A percentile compares a stretch with the other conserved stretches of the same genome.
phyloP scores from a whole-genome alignment of 2,888 invertebrate species.

The Nematopogon swammerdamellus region DNA sequence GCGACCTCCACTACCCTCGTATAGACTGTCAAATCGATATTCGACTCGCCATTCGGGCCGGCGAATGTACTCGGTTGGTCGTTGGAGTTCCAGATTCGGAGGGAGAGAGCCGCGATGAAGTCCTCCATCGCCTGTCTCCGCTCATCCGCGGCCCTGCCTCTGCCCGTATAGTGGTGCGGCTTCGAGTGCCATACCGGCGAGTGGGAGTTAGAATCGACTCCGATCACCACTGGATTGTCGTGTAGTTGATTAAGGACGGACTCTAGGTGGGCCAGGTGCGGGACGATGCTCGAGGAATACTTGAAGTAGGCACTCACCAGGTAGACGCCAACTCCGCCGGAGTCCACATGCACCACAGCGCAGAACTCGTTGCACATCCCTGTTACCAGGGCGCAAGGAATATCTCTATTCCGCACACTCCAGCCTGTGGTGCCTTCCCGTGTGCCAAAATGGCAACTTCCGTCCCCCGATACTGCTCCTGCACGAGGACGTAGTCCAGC shows the following conservation, averaged over 20 bases:
- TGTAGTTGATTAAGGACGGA: not conserved
- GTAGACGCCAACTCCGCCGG: not conserved
- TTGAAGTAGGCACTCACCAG: not conserved
- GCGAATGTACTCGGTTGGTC: not conserved
- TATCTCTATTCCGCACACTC: not conserved
- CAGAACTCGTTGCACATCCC: not conserved
- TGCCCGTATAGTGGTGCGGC: not conserved
- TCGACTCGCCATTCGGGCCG: constrained; percentile 1
- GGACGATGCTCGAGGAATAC: not conserved
- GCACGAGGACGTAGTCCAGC: not conserved
- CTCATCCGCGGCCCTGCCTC: not conserved
- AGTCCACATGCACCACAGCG: not conserved
- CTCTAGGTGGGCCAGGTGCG: not conserved
- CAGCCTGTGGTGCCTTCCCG: not conserved
- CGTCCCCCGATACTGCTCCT: not conserved
- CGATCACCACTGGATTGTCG: not conserved
- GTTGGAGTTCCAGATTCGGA: not conserved
- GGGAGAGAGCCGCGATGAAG: not conserved
- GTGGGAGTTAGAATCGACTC: constrained; percentile 5
- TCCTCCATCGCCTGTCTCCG: constrained; percentile 1
- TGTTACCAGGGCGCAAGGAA: not conserved
- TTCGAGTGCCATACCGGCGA: constrained; percentile 3
- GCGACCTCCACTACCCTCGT: not conserved
- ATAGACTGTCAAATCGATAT: constrained; percentile 1
- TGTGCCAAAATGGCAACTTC: not conserved